phyloP scores from a whole-genome alignment of 2,888 invertebrate genomes.

The Acleris sparsana region DNA sequence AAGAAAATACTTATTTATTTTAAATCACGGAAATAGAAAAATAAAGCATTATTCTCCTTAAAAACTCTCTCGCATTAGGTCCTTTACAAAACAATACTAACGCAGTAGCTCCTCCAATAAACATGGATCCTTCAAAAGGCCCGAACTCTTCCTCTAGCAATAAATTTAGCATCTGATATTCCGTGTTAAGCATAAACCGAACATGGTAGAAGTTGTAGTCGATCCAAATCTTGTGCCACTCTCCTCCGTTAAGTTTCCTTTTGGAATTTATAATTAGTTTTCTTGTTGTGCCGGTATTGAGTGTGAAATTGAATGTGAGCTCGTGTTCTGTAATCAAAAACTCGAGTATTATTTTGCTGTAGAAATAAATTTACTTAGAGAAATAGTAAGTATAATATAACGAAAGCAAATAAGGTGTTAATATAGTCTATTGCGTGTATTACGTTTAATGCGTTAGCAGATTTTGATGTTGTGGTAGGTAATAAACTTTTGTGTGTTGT shows the following conservation, averaged over 20 bases:
- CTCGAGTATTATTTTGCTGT: neutral
- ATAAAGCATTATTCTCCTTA: too few relatives aligned
- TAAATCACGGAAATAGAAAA: too few relatives aligned
- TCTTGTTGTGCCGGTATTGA: conserved; percentile 92
- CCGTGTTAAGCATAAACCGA: conserved; percentile 95
- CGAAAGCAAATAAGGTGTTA: too few relatives aligned
- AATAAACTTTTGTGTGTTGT: too few relatives aligned
- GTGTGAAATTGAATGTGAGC: conserved; percentile 94
- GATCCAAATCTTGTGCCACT: conserved; percentile 98
- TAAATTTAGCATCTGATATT: conserved; percentile 93
- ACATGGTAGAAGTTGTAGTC: conserved; percentile 97
- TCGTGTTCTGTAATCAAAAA: conserved; percentile 87
- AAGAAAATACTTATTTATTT: conserved; percentile 24
- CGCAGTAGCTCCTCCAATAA: conserved; percentile 96
- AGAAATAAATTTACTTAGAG: too few relatives aligned
- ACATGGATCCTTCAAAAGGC: conserved; percentile 96
- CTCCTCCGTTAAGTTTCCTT: conserved; percentile 93
- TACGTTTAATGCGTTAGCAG: too few relatives aligned
- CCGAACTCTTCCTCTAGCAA: conserved; percentile 94
- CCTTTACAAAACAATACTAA: conserved; percentile 74
- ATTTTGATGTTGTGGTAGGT: too few relatives aligned
- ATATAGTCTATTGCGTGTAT: neutral
- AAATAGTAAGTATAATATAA: too few relatives aligned
- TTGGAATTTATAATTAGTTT: conserved; percentile 92
- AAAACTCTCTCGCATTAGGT: too few relatives aligned